These are phyloP conservation scores for Drosophila lacertosa DNA, from an alignment of 1,140 invertebrate species.

Conservation along the genomic window DNA sequence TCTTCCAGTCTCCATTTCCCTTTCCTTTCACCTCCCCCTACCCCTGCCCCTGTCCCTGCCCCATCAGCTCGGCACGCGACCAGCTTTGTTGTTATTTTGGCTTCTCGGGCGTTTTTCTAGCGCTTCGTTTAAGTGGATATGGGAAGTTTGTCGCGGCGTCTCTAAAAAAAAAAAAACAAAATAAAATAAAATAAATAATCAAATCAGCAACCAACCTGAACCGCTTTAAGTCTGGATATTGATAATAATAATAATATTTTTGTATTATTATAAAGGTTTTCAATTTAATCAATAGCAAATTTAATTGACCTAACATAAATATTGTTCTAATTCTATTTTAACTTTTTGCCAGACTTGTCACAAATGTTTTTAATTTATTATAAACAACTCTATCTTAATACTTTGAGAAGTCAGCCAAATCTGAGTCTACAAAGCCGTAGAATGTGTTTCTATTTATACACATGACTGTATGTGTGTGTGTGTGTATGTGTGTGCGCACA, in stretches of 20 bases:
- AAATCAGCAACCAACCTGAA: no score
- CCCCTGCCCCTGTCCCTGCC: neutral
- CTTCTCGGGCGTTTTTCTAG: slow-evolving; percentile 45
- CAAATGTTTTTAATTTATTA: no score
- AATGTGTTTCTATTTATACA: slow-evolving; percentile 2
- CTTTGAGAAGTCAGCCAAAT: slow-evolving; percentile 18
- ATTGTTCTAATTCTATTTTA: no score
- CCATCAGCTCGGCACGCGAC: neutral
- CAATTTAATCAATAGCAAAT: no score
- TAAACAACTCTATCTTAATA: no score
- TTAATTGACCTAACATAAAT: no score
- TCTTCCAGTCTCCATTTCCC: slow-evolving; percentile 3
- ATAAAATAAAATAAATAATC: slow-evolving; percentile 30
- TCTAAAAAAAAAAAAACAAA: no score
- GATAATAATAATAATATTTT: no score
- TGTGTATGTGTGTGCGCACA: slow-evolving; percentile 33
- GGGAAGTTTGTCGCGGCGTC: slow-evolving; percentile 32
- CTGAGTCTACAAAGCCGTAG: neutral
- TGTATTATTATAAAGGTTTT: no score
- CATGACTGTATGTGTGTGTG: slow-evolving; percentile 11
- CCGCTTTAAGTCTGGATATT: no score
- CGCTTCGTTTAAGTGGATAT: slow-evolving; percentile 51
- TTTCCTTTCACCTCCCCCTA: no score
- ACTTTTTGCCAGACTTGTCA: no score
- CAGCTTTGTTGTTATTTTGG: slow-evolving; percentile 26